A percentile compares a stretch with the other conserved stretches of the same genome.
These are phyloP conservation scores for Caenorhabditis sp. DNA, from an alignment of 2,888 invertebrate species.

Conservation along the genomic window DNA sequence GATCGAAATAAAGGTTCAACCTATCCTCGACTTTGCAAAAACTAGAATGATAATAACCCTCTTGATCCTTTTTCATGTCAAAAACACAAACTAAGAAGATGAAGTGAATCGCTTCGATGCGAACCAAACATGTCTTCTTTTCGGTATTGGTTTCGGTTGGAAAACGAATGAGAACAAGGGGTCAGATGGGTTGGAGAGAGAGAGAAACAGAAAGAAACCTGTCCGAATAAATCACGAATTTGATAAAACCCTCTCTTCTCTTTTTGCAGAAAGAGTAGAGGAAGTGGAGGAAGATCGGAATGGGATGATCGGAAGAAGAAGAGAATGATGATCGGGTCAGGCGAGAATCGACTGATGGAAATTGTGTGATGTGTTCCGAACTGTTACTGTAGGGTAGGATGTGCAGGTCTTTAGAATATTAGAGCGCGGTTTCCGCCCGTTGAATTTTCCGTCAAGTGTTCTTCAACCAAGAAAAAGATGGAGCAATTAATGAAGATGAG, in stretches of 20 bases:
- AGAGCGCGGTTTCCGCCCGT: too few species aligned
- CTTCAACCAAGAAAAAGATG: background rate
- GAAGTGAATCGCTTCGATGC: background rate
- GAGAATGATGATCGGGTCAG: background rate
- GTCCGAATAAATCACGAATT: slow-evolving; percentile 47
- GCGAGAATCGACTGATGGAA: slow-evolving; percentile 1
- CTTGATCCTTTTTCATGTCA: background rate
- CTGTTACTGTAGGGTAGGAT: background rate
- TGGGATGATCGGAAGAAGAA: background rate
- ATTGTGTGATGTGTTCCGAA: background rate
- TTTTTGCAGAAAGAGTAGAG: slow-evolving; percentile 13
- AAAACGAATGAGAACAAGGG: slow-evolving; percentile 23
- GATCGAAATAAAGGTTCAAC: too few species aligned
- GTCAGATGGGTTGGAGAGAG: slow-evolving; percentile 26
- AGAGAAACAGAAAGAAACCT: too few species aligned
- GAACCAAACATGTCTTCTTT: background rate
- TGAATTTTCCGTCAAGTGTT: too few species aligned
- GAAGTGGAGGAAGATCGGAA: slow-evolving; percentile 12
- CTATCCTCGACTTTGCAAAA: too few species aligned
- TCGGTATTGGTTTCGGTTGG: slow-evolving; percentile 12
- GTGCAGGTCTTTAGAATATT: too few species aligned
- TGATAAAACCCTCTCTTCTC: slow-evolving; percentile 34
- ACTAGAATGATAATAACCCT: too few species aligned
- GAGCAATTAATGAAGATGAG: slow-evolving; percentile 3
- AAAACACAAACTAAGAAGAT: slow-evolving; percentile 10